Base-by-base conservation (phyloP, 2,113 vertebrate species). In the Cephalopholis sonnerati region DNA sequence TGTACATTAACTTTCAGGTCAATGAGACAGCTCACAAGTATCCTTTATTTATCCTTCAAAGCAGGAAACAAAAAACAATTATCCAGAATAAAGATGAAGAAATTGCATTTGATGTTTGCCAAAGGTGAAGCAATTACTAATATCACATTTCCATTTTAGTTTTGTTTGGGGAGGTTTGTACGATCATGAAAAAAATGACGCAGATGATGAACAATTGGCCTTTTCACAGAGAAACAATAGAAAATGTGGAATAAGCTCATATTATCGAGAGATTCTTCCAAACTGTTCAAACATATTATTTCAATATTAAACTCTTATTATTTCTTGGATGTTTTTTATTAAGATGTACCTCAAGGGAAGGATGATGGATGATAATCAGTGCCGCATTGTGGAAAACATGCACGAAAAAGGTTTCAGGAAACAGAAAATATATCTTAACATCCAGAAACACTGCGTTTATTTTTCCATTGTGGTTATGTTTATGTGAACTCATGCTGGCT, bases 381-480 rank as follows among this genome's bases (percentile, higher is more conserved):
- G 17, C 29, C 46, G 9, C 24, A 66, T 61, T 48, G 22, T 55
- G 64, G 27, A 57, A 71, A 53, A 55, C 36, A 39, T 44, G 44
- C 17, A 27, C 36, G 2, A 41, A 48, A 67, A 62, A 41, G 48
- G 10, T 46, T 46, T 64, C 50, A 57, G 24, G 50, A 64, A 41
- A 53, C 41, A 80, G 59, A 25, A 48, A 84, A 48, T 75, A 25
- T n/a, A 61, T 63, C 62, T 63, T 18, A 25, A 66, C 11, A 55
- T 72, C 17, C 53, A 57, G 46, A 51, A 25, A 51, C 11, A 7
- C 11, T 5, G 2, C 0, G 7, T 41, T 65, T 63, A 46, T 68
- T 75, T 61, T 63, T 48, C 53, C n/a, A 15, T 55, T 62, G 57
- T 55, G 32, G 62, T 13, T 2, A n/a, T 70, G 58, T 77, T 80